Conservation (phyloP, 2,797 vertebrate species). For the Eremophila alpestris region DNA sequence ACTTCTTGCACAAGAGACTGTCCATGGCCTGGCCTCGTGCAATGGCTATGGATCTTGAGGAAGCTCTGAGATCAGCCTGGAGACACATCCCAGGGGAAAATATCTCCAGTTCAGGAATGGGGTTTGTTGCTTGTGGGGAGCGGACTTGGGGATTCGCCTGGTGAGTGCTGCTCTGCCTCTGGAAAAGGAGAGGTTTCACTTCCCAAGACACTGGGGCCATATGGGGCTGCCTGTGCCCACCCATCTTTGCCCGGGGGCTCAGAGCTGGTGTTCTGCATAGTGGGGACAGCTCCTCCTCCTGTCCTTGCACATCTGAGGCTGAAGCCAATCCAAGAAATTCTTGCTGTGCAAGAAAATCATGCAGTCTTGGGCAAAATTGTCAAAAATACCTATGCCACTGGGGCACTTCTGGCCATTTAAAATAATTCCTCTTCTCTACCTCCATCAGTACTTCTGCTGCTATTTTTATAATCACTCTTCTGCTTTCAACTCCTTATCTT, state of each 20-base stretch:
- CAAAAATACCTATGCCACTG: not conserved
- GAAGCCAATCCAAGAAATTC: not conserved
- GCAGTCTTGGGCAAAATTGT: not conserved
- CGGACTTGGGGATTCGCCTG: not conserved
- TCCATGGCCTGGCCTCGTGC: not conserved
- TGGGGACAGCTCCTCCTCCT: not conserved
- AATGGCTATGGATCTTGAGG: accelerated
- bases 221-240: not conserved
- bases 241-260: accelerated
- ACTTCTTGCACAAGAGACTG: not conserved
- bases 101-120: not conserved
- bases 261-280: not conserved
- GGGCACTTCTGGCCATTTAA: not conserved
- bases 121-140: not conserved
- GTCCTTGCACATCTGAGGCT: not conserved
- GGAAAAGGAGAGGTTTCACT: not conserved
- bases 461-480: conserved; percentile 43
- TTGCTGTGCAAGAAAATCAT: not conserved
- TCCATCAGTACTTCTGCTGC: not conserved
- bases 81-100: not conserved
- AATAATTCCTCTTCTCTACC: not conserved
- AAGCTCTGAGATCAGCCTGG: not conserved
- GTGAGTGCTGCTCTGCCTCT: not conserved
- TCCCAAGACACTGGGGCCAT: accelerated
- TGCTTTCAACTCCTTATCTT: conserved; percentile 60